phyloP scores from a whole-genome alignment of 1,140 invertebrate species.

The Drosophila orena region DNA sequence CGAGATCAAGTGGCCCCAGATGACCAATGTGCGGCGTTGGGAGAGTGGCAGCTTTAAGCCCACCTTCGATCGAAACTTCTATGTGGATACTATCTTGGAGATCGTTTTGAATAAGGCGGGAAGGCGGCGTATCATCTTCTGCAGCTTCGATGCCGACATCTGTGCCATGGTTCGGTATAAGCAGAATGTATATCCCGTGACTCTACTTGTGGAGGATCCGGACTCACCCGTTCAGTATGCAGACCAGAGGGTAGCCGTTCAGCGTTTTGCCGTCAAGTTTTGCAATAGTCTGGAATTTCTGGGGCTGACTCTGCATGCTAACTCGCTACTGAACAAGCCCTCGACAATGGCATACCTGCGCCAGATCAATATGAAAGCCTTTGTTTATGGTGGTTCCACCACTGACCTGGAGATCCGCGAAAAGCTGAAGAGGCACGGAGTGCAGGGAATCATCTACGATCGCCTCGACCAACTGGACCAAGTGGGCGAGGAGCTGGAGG shows the following conservation, averaged over 20 bases:
- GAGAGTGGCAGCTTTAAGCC: constrained; percentile 88
- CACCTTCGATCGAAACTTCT: constrained; percentile 94
- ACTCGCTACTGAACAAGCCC: constrained; percentile 92
- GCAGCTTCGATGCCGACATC: constrained; percentile 97
- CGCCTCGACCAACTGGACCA: constrained; percentile 59
- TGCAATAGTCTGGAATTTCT: constrained; percentile 91
- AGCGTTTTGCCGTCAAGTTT: constrained; percentile 91
- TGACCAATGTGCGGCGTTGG: constrained; percentile 90
- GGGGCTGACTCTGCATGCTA: constrained; percentile 94
- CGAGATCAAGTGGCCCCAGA: constrained; percentile 97
- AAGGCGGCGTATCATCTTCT: constrained; percentile 93
- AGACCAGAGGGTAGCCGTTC: constrained; percentile 91
- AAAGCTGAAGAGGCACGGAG: constrained; percentile 19
- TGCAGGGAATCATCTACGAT: constrained; percentile 54
- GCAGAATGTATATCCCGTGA: constrained; percentile 97
- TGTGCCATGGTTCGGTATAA: constrained; percentile 95
- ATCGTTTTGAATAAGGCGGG: constrained; percentile 90
- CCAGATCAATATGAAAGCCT: constrained; percentile 8
- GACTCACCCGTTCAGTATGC: constrained; percentile 91
- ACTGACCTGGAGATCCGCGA: constrained; percentile 1
- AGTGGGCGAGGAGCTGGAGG: constrained; percentile 29
- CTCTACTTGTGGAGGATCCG: constrained; percentile 93
- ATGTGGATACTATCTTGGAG: constrained; percentile 92
- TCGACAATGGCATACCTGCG: constrained; percentile 85
- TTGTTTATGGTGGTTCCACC: constrained; percentile 25